Conservation (phyloP, 1,140 invertebrate genomes). For the Aphaenogaster ashmeadi region DNA sequence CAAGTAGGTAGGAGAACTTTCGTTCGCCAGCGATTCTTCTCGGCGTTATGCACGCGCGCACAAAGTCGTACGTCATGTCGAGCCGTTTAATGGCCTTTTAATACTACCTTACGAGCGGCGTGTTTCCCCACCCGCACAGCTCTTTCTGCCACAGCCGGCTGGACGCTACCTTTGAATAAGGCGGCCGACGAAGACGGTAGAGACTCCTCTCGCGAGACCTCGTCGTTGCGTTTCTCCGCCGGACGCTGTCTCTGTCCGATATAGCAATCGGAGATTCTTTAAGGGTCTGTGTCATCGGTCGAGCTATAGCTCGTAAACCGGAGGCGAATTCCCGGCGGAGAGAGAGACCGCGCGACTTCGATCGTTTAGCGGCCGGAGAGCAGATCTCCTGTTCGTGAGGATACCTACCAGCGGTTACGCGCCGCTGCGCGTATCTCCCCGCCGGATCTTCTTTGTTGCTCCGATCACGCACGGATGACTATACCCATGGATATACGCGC, state of each 20-base stretch:
- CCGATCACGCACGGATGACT: constrained; percentile 58
- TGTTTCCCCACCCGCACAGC: constrained; percentile 66
- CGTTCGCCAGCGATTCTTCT: constrained; percentile 63
- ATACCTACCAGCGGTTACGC: constrained; percentile 36
- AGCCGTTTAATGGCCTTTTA: constrained; percentile 82
- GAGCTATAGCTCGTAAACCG: constrained; percentile 57
- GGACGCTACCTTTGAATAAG: constrained; percentile 69
- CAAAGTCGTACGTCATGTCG: constrained; percentile 81
- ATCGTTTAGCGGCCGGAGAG: constrained; percentile 57
- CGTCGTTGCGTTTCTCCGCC: constrained; percentile 17
- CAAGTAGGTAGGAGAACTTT: constrained; percentile 55
- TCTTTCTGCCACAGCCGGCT: constrained; percentile 38
- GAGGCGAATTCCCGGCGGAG: constrained; percentile 38
- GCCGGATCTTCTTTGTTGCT: constrained; percentile 56
- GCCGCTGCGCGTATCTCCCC: constrained; percentile 39
- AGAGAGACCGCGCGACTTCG: constrained; percentile 35
- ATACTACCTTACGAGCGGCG: constrained; percentile 78
- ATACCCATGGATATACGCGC: constrained; percentile 28
- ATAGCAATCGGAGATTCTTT: constrained; percentile 66
- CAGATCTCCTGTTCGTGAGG: constrained; percentile 39
- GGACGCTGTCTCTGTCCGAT: constrained; percentile 25
- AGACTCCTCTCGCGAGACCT: constrained; percentile 43
- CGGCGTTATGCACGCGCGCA: constrained; percentile 65
- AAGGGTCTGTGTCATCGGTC: constrained; percentile 72
- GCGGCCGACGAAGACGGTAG: constrained; percentile 55